Conservation (phyloP, 2,113 vertebrate species). For the Odobenus rosmarus region DNA sequence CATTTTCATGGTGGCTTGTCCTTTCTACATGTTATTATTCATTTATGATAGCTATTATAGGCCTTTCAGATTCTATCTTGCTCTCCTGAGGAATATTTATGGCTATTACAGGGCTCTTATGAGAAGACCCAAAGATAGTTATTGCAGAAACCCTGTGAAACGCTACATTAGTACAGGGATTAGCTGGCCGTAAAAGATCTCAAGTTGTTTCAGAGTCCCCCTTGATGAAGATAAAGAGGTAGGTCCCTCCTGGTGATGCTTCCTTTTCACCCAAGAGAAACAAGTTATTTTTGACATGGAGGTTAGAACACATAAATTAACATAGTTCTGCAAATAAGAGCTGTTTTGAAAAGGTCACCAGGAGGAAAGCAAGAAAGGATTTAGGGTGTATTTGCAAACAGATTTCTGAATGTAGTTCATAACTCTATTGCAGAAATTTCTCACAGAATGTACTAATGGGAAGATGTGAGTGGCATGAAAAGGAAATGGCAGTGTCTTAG, state of each 20-base stretch:
- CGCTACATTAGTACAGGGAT: conserved; percentile 86
- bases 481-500: not conserved
- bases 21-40: conserved; percentile 90
- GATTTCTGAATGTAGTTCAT: conserved; percentile 32
- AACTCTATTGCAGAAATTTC: conserved; percentile 29
- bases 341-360: conserved; percentile 67
- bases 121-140: conserved; percentile 88
- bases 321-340: conserved; percentile 69
- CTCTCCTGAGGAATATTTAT: conserved; percentile 90
- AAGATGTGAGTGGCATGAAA: not conserved
- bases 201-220: conserved; percentile 85
- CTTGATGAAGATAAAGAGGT: conserved; percentile 86
- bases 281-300: conserved; percentile 73
- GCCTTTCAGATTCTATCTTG: conserved; percentile 87
- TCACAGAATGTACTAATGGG: not conserved
- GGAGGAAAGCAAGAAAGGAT: conserved; percentile 27
- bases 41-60: conserved; percentile 90
- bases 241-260: conserved; percentile 75
- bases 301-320: conserved; percentile 73
- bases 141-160: conserved; percentile 87
- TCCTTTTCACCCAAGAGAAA: conserved; percentile 77
- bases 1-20: conserved; percentile 89
- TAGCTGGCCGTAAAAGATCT: conserved; percentile 85
- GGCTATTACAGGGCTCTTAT: conserved; percentile 88
- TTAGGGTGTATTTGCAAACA: conserved; percentile 14